These are phyloP conservation scores for Aphelinus certus DNA, from an alignment of 1,140 invertebrate species.

Conservation along the genomic window DNA sequence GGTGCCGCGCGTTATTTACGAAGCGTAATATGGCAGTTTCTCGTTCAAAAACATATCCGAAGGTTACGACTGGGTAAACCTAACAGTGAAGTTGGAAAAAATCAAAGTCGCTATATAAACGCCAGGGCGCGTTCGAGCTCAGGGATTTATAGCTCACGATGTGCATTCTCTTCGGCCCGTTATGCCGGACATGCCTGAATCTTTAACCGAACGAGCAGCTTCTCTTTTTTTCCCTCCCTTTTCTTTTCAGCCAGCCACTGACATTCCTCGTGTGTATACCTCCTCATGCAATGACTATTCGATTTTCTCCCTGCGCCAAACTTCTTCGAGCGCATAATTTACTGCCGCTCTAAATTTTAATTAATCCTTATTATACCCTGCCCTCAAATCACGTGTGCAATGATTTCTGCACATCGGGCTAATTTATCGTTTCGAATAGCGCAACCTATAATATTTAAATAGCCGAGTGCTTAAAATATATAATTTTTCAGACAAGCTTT, in stretches of 20 bases:
- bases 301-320: not conserved
- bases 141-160: constrained; percentile 50
- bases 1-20: too few species aligned
- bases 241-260: too few species aligned
- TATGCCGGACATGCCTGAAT: constrained; percentile 40
- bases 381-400: not conserved
- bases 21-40: too few species aligned
- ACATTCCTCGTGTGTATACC: too few species aligned
- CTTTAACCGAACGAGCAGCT: constrained; percentile 3
- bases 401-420: not conserved
- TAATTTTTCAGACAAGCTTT: not conserved
- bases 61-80: too few species aligned
- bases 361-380: constrained; percentile 8
- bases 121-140: constrained; percentile 44
- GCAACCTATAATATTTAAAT: constrained; percentile 7
- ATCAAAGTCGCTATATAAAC: constrained; percentile 55
- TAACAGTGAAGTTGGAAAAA: too few species aligned
- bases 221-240: not conserved
- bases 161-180: constrained; percentile 45
- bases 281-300: too few species aligned
- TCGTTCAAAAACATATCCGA: too few species aligned
- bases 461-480: not conserved
- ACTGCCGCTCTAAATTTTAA: not conserved
- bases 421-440: not conserved
- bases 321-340: not conserved